Evolutionary conservation across 2,113 vertebrate genomes (phyloP), one percentile per base, ranked within the genome.

Genomic region (Donacobius atricapilla): DNA sequence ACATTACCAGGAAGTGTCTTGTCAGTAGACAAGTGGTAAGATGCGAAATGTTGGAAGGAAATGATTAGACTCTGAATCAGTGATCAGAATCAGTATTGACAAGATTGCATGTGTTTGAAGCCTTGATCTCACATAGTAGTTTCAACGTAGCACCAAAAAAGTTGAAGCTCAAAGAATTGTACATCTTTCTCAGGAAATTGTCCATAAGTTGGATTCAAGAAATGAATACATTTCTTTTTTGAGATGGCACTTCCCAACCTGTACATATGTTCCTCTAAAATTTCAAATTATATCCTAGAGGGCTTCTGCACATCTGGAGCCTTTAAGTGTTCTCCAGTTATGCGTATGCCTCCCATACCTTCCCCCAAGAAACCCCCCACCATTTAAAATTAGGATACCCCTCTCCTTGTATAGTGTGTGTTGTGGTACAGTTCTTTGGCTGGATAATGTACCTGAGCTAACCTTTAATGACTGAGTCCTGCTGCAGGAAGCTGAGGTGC

Each of bases 41-140:
- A 76, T 40, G 28, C 90, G 31, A 69, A 93, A 94, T 66, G 27
- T 37, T 87, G 87, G 40, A 78, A 95, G 81, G 77, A 93, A 89
- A 77, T 44, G 3, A 37, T 60, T 54, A 19, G 54, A 31, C 24
- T 66, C 70, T 83, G 50, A 73, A 92, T 76, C 75, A 61, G 54
- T n/a, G 40, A 82, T 79, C 33, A 60, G 44, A 63, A 84, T 64
- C 57, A 82, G 33, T 56, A 35, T 66, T 70, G 30, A 39, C 33
- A 63, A 51, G 33, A 61, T 11, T 64, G 42, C 8, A 3, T 57
- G 10, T 56, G 30, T 73, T 60, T 63, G 48, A 76, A 63, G 25
- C 28, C 37, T 90, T 68, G 44, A 78, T 65, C 9, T 89, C 8
- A 24, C 14, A 2, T 11, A 54, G n/a, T 15, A 70, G 33, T 91